Evolutionary conservation across 2,888 invertebrate genomes (phyloP).

Genomic region (Philonicus albiceps): DNA sequence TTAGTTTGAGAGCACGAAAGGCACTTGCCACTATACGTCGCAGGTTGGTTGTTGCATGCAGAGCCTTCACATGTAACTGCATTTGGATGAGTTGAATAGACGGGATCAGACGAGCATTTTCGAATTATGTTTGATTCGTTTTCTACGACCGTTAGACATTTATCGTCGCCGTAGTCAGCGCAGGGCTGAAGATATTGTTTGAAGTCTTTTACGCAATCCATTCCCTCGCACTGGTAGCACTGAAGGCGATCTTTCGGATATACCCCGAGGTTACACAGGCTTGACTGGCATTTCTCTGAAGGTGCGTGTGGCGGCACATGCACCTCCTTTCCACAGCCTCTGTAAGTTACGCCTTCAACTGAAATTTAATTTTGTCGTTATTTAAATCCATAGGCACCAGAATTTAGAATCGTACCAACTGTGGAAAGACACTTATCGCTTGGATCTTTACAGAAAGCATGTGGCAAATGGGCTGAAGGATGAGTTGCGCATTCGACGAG

Average conservation of each 20-base stretch:
- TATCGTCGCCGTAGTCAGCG: neutral
- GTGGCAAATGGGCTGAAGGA: neutral
- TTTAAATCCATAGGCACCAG: neutral
- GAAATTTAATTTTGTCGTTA: neutral
- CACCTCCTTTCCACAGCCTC: neutral
- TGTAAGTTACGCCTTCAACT: neutral
- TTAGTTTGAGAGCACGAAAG: neutral
- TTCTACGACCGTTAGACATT: conserved; percentile 40
- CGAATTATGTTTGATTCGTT: conserved; percentile 28
- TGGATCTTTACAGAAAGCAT: neutral
- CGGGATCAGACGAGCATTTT: conserved; percentile 34
- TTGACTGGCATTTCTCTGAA: neutral
- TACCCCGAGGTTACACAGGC: conserved; percentile 29
- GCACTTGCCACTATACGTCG: neutral
- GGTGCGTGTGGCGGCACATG: neutral
- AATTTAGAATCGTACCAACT: neutral
- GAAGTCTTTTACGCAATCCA: conserved; percentile 12
- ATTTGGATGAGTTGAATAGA: neutral
- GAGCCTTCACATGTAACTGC: neutral
- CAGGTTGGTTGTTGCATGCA: neutral
- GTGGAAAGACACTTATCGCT: neutral
- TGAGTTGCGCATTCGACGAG: conserved; percentile 37
- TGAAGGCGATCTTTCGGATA: conserved; percentile 1
- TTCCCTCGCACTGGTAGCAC: conserved; percentile 4
- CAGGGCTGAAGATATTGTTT: neutral